phyloP scores from a whole-genome alignment of 2,797 vertebrate genomes.

The Rhinella marina region DNA sequence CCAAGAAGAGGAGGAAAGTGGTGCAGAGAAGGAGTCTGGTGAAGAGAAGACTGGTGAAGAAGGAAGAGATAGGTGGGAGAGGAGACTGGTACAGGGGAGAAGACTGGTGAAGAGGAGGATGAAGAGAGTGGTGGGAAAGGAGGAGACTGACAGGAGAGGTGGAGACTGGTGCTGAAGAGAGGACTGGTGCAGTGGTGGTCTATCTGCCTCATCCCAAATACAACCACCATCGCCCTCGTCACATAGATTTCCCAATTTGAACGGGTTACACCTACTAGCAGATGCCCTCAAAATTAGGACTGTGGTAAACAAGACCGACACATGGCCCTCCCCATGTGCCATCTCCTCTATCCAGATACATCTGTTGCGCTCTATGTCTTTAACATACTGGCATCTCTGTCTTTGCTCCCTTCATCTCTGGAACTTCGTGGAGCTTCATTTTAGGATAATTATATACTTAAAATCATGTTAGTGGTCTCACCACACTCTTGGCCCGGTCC shows the following conservation, averaged over 20 bases:
- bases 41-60: no score
- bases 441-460: constrained; percentile 31
- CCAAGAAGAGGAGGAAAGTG: no score
- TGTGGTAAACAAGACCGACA: background rate
- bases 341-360: background rate
- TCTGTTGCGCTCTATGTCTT: background rate
- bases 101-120: no score
- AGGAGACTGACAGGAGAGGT: no score
- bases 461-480: constrained; percentile 40
- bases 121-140: no score
- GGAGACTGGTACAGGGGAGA: no score
- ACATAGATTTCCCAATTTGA: background rate
- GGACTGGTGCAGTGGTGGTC: no score
- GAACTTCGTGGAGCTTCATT: constrained; percentile 1
- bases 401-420: background rate
- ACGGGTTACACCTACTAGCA: background rate
- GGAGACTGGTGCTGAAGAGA: background rate
- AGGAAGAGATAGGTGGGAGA: no score
- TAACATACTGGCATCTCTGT: background rate
- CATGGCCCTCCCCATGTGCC: background rate
- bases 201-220: background rate
- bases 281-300: background rate
- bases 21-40: background rate
- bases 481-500: constrained; percentile 9
- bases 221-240: background rate